Percentiles rank a stretch among this genome's conserved stretches.
These are phyloP conservation scores for Cynocephalus volans DNA, from an alignment of 2,113 vertebrate species.

Conservation along the genomic window DNA sequence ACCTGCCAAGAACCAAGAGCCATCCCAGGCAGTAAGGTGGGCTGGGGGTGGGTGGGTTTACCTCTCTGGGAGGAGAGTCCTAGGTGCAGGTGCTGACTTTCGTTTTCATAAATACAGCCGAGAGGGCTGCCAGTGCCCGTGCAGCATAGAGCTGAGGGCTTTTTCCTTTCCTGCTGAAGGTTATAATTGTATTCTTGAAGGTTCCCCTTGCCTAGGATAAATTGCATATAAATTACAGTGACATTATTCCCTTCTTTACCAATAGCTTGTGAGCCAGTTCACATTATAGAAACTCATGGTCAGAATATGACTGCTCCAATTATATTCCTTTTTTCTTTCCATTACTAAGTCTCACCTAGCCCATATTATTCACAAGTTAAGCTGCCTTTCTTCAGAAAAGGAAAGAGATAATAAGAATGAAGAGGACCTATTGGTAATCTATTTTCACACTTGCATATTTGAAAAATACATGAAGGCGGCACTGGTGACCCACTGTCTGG, in stretches of 20 bases:
- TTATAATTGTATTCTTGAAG: conserved; percentile 56
- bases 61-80: not conserved
- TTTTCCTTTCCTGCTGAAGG: conserved; percentile 64
- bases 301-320: conserved; percentile 61
- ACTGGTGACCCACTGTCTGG: not conserved
- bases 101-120: conserved; percentile 39
- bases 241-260: conserved; percentile 68
- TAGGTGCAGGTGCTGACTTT: not conserved
- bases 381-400: conserved; percentile 61
- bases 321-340: conserved; percentile 58
- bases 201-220: conserved; percentile 49
- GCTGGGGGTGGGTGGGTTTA: not conserved
- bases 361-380: conserved; percentile 61
- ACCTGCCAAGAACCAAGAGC: not conserved
- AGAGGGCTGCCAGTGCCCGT: not conserved
- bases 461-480: conserved; percentile 59
- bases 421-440: conserved; percentile 56
- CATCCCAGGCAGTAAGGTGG: not conserved
- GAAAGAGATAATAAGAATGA: conserved; percentile 15
- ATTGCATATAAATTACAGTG: conserved; percentile 70
- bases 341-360: conserved; percentile 46
- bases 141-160: not conserved
- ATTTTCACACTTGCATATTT: conserved; percentile 61
- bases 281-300: conserved; percentile 53
- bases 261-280: conserved; percentile 50